Evolutionary conservation across 53 echinoderm and acorn worm genomes (phyloP), one percentile per base, ranked within the genome.

Genomic region (Henricia sp.): DNA sequence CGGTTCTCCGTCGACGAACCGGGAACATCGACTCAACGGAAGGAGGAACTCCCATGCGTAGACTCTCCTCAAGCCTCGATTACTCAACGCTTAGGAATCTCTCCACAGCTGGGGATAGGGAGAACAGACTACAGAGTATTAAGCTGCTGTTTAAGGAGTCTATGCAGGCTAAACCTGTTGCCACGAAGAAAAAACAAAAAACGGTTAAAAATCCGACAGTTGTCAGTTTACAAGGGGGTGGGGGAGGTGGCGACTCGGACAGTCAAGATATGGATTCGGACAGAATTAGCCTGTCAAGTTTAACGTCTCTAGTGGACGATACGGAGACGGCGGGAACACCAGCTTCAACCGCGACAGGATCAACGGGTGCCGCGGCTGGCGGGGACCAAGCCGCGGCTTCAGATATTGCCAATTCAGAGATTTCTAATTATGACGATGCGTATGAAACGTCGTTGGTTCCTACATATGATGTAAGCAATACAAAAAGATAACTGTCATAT

Each of bases 11-110:
- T 33, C 90, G 88, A 0, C 87, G 89, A 11, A 88, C 73, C 68
- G 65, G 68, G 20, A 67, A 46, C 68, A 70, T 82, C 65, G 90
- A 93, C 44, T 87, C 93, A 21, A 68, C 90, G 6, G 82, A 77
- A 3, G 82, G 90, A 5, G 82, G 72, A 3, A 70, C 87, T 16
- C 90, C 90, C 1, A 88, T 88, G 2, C 54, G 95, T 13, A 70
- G 95, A 20, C 88, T 95, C 12, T 95, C 92, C 8, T 95, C 95
- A 0, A 92, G 92, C 37, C 85, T 95, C 62, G 92, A 95, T 71
- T 92, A 95, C 42, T 89, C 91, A 60, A 92, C 90, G 0, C 68
- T 89, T 25, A 89, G 84, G 71, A 82, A 87, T 33, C 85, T 92
- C 63, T 69, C 75, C 10, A 75, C 87, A 0, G 85, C 87, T 28